These are phyloP conservation scores for Aphyosemion australe DNA, from an alignment of 2,113 vertebrate species.

Conservation along the genomic window DNA sequence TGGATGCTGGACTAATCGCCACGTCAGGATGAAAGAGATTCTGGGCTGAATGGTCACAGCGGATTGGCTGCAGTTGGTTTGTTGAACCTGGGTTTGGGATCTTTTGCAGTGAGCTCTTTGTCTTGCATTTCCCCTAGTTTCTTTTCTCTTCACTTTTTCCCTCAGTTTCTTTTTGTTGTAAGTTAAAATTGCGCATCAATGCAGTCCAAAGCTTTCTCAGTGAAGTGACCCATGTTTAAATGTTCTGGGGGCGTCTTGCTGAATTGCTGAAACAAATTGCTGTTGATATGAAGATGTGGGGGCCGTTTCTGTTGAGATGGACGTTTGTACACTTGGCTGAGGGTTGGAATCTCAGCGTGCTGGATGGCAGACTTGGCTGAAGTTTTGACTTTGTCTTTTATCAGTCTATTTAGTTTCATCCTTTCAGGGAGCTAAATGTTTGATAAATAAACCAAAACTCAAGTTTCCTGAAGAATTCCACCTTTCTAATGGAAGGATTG, in stretches of 20 bases:
- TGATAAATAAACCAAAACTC: conserved; percentile 22
- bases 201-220: conserved; percentile 57
- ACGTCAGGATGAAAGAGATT: conserved; percentile 30
- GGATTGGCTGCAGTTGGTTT: conserved; percentile 57
- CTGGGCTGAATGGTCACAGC: conserved; percentile 38
- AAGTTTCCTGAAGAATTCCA: conserved; percentile 1
- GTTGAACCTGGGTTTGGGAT: conserved; percentile 69
- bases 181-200: conserved; percentile 64
- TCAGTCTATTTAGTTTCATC: conserved; percentile 4
- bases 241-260: conserved; percentile 56
- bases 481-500: too few species aligned
- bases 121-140: conserved; percentile 55
- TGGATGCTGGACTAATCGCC: conserved; percentile 32
- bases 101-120: conserved; percentile 61
- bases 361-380: conserved; percentile 28
- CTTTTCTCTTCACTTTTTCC: conserved; percentile 58
- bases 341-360: not conserved
- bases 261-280: conserved; percentile 67
- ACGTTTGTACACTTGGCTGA: conserved; percentile 40
- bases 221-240: conserved; percentile 69
- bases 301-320: conserved; percentile 45
- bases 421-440: conserved; percentile 7
- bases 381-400: conserved; percentile 44
- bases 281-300: conserved; percentile 69
- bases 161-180: conserved; percentile 57